These are phyloP conservation scores for Synergus laeviventris DNA, from an alignment of 2,888 invertebrate species.

Conservation along the genomic window DNA sequence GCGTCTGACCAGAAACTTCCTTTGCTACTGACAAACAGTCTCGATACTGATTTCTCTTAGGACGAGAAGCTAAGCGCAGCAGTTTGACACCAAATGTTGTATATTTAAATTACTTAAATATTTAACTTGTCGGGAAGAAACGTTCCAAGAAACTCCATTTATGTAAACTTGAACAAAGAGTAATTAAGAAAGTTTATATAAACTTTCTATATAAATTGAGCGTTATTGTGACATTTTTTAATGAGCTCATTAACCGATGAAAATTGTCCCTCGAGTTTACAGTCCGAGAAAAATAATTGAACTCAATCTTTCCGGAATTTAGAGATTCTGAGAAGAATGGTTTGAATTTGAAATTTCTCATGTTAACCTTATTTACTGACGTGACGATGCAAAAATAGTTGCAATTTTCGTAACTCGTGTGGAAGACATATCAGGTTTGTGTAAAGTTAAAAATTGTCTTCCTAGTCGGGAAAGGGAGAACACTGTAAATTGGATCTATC, in stretches of 20 bases:
- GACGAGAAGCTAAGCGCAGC: not conserved
- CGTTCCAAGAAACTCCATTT: constrained; percentile 10
- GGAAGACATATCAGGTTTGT: constrained; percentile 43
- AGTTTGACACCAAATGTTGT: no score
- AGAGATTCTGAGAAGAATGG: constrained; percentile 13
- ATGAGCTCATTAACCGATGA: not conserved
- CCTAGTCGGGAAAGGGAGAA: constrained; percentile 46
- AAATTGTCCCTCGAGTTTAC: not conserved
- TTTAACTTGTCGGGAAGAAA: no score
- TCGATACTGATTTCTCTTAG: not conserved
- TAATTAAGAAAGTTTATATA: constrained; percentile 11
- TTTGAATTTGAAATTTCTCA: constrained; percentile 23
- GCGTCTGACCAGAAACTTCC: constrained; percentile 17
- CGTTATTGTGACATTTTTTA: not conserved
- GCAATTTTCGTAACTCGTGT: constrained; percentile 13
- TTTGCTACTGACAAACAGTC: not conserved
- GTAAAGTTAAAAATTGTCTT: constrained; percentile 64
- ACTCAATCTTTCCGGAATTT: not conserved
- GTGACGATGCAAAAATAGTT: constrained; percentile 31
- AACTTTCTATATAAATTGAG: no score
- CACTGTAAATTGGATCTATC: constrained; percentile 75
- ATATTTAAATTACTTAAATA: no score
- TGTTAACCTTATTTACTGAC: constrained; percentile 20
- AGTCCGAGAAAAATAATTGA: not conserved
- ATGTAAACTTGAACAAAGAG: constrained; percentile 45